Percentiles rank a stretch among this genome's conserved stretches.
These are phyloP conservation scores for Tupaia chinensis DNA, from an alignment of 2,113 vertebrate species.

Conservation along the genomic window DNA sequence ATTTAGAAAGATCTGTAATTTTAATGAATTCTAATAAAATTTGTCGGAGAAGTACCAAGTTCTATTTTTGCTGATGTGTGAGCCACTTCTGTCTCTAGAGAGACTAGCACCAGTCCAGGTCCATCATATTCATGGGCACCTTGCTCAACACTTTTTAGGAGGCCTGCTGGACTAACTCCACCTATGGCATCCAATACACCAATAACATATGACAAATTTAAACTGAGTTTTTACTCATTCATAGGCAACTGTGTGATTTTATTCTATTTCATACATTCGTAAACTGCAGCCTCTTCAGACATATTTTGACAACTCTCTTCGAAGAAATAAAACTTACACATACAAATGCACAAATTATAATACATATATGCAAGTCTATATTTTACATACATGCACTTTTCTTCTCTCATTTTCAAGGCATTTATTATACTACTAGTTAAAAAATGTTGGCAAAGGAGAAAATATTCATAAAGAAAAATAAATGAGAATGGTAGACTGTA, in stretches of 20 bases:
- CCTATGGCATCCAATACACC: background rate
- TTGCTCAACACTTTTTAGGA: background rate
- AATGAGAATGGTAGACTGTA: background rate
- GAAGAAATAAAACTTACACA: background rate
- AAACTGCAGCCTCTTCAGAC: background rate
- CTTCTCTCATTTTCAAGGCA: background rate
- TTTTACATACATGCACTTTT: background rate
- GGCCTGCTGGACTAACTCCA: background rate
- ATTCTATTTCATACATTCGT: background rate
- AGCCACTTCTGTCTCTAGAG: background rate
- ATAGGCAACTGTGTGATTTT: background rate
- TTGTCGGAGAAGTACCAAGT: background rate
- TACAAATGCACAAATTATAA: background rate
- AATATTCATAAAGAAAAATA: background rate
- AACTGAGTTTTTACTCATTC: background rate
- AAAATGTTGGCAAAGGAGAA: background rate
- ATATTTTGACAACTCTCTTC: background rate
- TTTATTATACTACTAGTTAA: background rate
- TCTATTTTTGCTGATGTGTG: background rate
- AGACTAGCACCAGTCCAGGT: background rate
- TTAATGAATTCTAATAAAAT: slow-evolving; percentile 16
- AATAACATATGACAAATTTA: background rate
- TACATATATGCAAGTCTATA: background rate
- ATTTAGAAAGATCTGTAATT: slow-evolving; percentile 5
- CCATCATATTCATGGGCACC: fast-evolving